Percentiles rank a stretch among this genome's conserved stretches.
Evolutionary conservation across 2,888 invertebrate species (phyloP).

Genomic region (Monoplex corrugatus): DNA sequence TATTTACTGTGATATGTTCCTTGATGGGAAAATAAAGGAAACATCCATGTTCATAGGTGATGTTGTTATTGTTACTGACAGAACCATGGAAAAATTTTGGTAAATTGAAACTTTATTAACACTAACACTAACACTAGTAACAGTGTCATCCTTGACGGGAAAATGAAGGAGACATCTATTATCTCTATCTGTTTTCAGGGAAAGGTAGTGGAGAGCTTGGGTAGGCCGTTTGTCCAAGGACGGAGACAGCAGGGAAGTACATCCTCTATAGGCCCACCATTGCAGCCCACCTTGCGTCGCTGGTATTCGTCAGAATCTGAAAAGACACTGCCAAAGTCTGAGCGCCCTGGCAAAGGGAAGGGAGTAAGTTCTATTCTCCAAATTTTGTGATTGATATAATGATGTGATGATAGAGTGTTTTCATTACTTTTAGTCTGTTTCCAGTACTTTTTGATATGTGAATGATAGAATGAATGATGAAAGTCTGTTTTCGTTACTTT

Average conservation of each 20-base stretch:
- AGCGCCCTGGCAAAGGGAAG: constrained; percentile 21
- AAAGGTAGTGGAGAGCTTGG: background rate
- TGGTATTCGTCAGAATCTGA: background rate
- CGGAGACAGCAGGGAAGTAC: background rate
- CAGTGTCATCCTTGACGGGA: background rate
- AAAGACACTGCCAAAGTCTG: constrained; percentile 12
- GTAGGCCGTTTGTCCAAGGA: background rate
- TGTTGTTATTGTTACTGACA: background rate
- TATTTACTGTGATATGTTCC: too few species aligned
- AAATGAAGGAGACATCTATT: background rate
- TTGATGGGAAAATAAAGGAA: too few species aligned
- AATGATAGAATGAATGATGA: background rate
- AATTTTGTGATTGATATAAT: too few species aligned
- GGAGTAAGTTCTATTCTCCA: too few species aligned
- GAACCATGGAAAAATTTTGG: background rate
- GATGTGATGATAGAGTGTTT: too few species aligned
- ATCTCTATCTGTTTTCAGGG: background rate
- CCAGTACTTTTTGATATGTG: background rate
- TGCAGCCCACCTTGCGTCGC: background rate
- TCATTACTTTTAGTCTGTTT: background rate
- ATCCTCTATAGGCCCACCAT: background rate
- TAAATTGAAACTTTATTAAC: too few species aligned
- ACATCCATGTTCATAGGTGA: background rate
- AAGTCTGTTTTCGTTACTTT: background rate
- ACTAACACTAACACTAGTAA: background rate